Conservation (phyloP, 1,140 invertebrate genomes). For the Polypedilum vanderplanki region DNA sequence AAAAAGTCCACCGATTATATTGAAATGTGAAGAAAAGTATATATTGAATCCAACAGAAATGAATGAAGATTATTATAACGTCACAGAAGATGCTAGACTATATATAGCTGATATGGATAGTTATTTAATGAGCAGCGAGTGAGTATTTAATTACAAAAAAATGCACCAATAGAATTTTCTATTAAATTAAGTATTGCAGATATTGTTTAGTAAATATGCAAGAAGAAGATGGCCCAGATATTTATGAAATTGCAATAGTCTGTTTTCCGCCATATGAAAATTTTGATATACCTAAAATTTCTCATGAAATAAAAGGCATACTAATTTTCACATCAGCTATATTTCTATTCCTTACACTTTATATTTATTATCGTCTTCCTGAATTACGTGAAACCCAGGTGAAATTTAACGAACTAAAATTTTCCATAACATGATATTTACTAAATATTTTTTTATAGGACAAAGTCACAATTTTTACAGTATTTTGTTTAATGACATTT, state of each 20-base stretch:
- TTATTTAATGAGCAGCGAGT: neutral
- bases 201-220: slow-evolving; percentile 45
- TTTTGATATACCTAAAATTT: slow-evolving; percentile 34
- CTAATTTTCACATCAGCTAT: slow-evolving; percentile 51
- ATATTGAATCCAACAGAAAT: neutral
- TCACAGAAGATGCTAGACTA: neutral
- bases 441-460: slow-evolving; percentile 31
- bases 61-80: neutral
- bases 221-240: slow-evolving; percentile 34
- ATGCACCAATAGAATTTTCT: neutral
- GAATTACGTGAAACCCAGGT: slow-evolving; percentile 52
- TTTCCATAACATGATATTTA: neutral
- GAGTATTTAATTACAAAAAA: neutral
- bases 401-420: slow-evolving; percentile 33
- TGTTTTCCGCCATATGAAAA: slow-evolving; percentile 46
- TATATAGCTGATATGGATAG: neutral
- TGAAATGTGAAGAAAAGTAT: neutral
- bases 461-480: slow-evolving; percentile 36
- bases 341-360: slow-evolving; percentile 51
- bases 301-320: slow-evolving; percentile 41
- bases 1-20: neutral
- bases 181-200: slow-evolving; percentile 39
- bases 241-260: slow-evolving; percentile 43
- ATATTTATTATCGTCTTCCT: slow-evolving; percentile 52
- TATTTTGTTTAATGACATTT: slow-evolving; percentile 29